Evolutionary conservation across 2,797 vertebrate genomes (phyloP), one percentile per base, ranked within the genome.

Genomic region (Triplophysa bombifrons): DNA sequence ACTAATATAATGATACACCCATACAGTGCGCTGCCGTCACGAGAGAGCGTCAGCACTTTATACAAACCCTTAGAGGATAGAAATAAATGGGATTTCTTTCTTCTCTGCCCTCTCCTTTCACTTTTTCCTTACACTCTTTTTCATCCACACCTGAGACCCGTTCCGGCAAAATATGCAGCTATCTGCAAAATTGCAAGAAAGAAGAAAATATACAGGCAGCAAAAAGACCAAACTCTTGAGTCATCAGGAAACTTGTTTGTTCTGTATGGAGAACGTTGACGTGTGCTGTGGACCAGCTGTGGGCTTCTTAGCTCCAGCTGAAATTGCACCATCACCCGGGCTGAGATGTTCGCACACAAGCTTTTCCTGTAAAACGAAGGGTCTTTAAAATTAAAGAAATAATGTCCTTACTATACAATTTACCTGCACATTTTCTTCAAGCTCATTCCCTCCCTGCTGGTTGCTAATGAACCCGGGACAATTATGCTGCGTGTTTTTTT

Each of bases 231-330:
- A 91, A 90, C n/a, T 72, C 87, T 86, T 58, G 89, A 90, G 89
- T 93, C 92, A 93, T 93, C 91, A 93, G 91, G 88, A 94, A 92
- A 87, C 75, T 71, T 76, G 88, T 85, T 85, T 71, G 87, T 86
- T 90, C 82, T 72, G 38, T 30, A 27, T 27, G 75, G 27, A 60
- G 74, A 60, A 68, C 20, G 70, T 87, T 86, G 82, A 87, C 51
- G 64, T 80, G 73, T 84, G 86, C 85, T 76, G 81, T 34, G 10
- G 77, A 84, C 82, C 90, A 89, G 89, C 89, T 91, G 88, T 85
- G 84, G 84, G 84, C 80, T 85, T 86, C 72, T 48, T 84, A 58
- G 55, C 64, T 76, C 41, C 58, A 71, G n/a, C 44, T 74, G 81
- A 80, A 84, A 80, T 56, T 41, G 34, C 41, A 55, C 51, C 72